Conservation (phyloP, 1,140 invertebrate species). For the Drosophila eugracilis region DNA sequence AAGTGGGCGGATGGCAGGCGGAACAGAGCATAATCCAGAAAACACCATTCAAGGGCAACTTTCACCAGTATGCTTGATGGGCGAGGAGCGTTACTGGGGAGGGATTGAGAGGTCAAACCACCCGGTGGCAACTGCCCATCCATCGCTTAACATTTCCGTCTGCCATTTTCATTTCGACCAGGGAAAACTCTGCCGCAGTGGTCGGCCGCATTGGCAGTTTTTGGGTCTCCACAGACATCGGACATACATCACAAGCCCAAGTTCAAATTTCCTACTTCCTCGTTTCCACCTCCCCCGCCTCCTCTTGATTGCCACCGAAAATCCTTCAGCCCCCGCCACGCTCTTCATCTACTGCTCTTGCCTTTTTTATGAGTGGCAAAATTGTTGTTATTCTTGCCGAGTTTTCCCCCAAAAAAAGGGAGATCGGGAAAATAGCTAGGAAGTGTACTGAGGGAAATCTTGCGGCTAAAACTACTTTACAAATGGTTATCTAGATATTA, state of each 20-base stretch:
- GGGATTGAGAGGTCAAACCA: constrained; percentile 45
- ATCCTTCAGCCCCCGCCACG: background rate
- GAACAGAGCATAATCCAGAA: constrained; percentile 65
- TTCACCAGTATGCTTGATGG: constrained; percentile 64
- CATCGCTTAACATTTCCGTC: constrained; percentile 58
- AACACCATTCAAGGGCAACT: constrained; percentile 82
- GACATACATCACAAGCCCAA: constrained; percentile 79
- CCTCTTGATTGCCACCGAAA: too few relatives aligned
- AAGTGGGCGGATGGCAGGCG: constrained; percentile 18
- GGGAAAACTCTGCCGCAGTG: constrained; percentile 69
- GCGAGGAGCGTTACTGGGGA: background rate
- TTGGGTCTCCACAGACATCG: constrained; percentile 49
- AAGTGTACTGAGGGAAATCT: constrained; percentile 29
- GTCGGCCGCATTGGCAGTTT: constrained; percentile 75
- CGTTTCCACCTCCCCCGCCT: constrained; percentile 16
- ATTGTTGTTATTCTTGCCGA: constrained; percentile 57
- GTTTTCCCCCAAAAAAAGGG: constrained; percentile 30
- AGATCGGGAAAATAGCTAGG: constrained; percentile 5
- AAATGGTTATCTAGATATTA: too few relatives aligned
- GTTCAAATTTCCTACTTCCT: constrained; percentile 78
- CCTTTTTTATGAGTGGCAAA: constrained; percentile 61
- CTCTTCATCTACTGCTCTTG: constrained; percentile 29
- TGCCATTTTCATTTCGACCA: constrained; percentile 74
- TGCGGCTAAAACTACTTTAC: too few relatives aligned
- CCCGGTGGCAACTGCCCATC: constrained; percentile 49